Base-by-base conservation (phyloP, 1,140 invertebrate species). In the Globodera ellingtonae region DNA sequence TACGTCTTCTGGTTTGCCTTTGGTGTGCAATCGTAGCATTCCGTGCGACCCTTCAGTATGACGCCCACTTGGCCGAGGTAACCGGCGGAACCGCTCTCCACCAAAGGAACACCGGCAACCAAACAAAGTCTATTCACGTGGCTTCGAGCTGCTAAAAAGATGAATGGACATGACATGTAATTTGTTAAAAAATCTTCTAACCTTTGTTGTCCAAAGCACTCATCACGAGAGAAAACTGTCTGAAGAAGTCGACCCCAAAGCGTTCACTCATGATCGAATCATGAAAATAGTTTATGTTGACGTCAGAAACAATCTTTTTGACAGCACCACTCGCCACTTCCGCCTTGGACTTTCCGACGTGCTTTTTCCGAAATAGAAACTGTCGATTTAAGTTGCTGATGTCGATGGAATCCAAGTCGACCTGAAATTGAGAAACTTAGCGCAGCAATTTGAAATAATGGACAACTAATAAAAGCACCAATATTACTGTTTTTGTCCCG, bases 41-140 rank as follows among this genome's bases (percentile, higher is more conserved):
- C 94, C 8, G 95, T 97, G 46, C 67, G 80, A 10, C 73, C 79
- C 59, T 85, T 80, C 90, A 91, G 90, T 69, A 92, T 92, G 52
- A 92, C 90, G 59, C 90, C 90, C 52, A 92, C 95, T 91, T 98
- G 94, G 70, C 98, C 98, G 62, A 94, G 92, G 88, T 98, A 99
- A 8, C 98, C 98, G 73, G 96, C 94, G 21, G 96, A 97, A 15
- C 97, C 98, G 87, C 95, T 97, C 90, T 99, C 98, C 86, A 99
- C 93, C 0, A 99, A 90, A 3, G 97, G 96, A 13, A 97, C 91
- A 89, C 96, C 93, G 15, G 95, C 94, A 72, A 96, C 95, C 24
- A 99, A 91, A 91, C 98, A 99, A 94, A 99, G 96, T 56, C 98
- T 92, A 91, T 99, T 99, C 0, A 99, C 97, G 92, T 99, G 97